phyloP scores from a whole-genome alignment of 2,797 vertebrate genomes.

The Enteromius mattozi region DNA sequence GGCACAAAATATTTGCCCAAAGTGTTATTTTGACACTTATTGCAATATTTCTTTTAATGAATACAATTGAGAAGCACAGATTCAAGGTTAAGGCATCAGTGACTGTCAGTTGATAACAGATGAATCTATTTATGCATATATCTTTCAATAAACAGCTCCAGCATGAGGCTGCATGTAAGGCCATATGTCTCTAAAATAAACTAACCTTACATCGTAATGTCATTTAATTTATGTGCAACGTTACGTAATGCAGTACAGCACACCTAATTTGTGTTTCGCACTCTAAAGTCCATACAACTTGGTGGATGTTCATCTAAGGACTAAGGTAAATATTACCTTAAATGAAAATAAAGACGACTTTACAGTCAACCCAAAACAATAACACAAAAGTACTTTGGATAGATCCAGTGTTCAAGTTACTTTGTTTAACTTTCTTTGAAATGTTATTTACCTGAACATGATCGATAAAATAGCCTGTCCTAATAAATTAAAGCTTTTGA shows the following conservation, averaged over 20 bases:
- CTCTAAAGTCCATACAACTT: neutral
- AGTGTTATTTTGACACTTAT: neutral
- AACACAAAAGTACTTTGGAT: neutral
- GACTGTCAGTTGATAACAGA: neutral
- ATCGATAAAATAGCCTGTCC: neutral
- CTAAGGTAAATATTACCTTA: conserved; percentile 8
- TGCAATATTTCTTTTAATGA: neutral
- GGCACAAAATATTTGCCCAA: neutral
- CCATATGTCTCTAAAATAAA: neutral
- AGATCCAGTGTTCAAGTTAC: neutral
- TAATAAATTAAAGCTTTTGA: neutral
- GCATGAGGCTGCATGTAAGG: neutral
- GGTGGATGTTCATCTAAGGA: neutral
- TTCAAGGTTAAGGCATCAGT: neutral
- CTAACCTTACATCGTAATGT: neutral
- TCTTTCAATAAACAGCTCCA: neutral
- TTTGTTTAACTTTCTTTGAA: neutral
- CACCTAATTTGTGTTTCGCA: neutral
- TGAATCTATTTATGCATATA: neutral
- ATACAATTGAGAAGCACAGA: neutral
- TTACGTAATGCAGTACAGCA: neutral
- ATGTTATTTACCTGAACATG: neutral
- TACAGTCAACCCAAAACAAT: neutral
- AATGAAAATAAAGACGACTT: neutral
- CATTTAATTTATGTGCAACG: neutral